Percentiles rank a stretch among this genome's conserved stretches.
These are phyloP conservation scores for Julus scanicus DNA, from an alignment of 2,888 invertebrate genomes.

Conservation along the genomic window DNA sequence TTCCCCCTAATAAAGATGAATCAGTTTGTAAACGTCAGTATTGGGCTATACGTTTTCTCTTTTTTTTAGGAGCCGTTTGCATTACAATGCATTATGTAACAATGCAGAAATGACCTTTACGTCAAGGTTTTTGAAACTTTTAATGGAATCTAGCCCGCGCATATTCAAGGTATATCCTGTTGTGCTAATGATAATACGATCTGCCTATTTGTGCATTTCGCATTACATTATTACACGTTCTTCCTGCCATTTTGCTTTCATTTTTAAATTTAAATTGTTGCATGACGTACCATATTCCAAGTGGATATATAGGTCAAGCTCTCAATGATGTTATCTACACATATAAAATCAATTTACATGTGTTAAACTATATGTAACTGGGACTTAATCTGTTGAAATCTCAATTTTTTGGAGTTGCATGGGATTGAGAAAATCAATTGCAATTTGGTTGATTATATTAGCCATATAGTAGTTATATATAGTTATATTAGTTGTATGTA, in stretches of 20 bases:
- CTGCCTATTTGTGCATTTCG: neutral
- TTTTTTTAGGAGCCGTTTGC: neutral
- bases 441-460: no score
- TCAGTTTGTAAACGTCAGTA: neutral
- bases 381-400: no score
- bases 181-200: neutral
- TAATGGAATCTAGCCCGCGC: neutral
- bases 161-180: constrained; percentile 33
- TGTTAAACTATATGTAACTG: no score
- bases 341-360: no score
- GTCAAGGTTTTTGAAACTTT: neutral
- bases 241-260: neutral
- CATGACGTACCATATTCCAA: neutral
- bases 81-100: neutral
- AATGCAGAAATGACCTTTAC: neutral
- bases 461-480: no score
- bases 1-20: neutral
- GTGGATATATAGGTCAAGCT: no score
- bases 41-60: neutral
- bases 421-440: no score
- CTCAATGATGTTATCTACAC: no score
- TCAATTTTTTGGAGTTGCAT: no score
- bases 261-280: constrained; percentile 22
- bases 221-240: neutral
- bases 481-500: no score